These are phyloP conservation scores for Acanthurus leucopareius DNA, from an alignment of 2,797 vertebrate genomes.

Conservation along the genomic window DNA sequence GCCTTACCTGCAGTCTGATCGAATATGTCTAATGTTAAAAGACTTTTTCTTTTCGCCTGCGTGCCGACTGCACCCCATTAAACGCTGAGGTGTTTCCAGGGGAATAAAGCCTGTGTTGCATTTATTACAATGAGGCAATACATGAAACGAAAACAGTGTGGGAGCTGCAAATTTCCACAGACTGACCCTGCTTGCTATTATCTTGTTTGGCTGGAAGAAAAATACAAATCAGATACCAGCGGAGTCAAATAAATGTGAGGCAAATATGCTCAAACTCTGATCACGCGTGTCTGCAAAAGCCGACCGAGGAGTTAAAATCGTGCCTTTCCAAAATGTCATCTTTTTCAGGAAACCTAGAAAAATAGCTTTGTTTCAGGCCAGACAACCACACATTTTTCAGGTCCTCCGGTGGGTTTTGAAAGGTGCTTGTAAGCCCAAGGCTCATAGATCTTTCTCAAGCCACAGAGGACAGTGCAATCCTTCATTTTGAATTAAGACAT, in stretches of 20 bases:
- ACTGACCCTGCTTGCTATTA: conserved; percentile 33
- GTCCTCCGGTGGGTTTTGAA: conserved; percentile 52
- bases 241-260: conserved; percentile 37
- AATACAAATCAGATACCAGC: conserved; percentile 30
- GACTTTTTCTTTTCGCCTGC: conserved; percentile 7
- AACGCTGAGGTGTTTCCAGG: conserved; percentile 42
- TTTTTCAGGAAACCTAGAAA: conserved; percentile 41
- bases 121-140: conserved; percentile 34
- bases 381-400: conserved; percentile 43
- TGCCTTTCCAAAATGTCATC: conserved; percentile 55
- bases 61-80: conserved; percentile 35
- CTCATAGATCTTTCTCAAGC: conserved; percentile 63
- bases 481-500: conserved; percentile 74
- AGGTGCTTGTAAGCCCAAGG: conserved; percentile 60
- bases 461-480: conserved; percentile 53
- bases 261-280: conserved; percentile 18
- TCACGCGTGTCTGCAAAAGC: background rate
- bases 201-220: conserved; percentile 15
- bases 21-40: conserved; percentile 50
- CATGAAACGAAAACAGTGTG: conserved; percentile 23
- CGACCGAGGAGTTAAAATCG: conserved; percentile 21
- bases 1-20: conserved; percentile 37
- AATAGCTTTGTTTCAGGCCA: conserved; percentile 61
- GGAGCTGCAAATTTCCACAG: conserved; percentile 15
- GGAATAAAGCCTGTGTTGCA: conserved; percentile 23